These are phyloP conservation scores for Haemorhous mexicanus DNA, from an alignment of 2,113 vertebrate species.

Conservation along the genomic window DNA sequence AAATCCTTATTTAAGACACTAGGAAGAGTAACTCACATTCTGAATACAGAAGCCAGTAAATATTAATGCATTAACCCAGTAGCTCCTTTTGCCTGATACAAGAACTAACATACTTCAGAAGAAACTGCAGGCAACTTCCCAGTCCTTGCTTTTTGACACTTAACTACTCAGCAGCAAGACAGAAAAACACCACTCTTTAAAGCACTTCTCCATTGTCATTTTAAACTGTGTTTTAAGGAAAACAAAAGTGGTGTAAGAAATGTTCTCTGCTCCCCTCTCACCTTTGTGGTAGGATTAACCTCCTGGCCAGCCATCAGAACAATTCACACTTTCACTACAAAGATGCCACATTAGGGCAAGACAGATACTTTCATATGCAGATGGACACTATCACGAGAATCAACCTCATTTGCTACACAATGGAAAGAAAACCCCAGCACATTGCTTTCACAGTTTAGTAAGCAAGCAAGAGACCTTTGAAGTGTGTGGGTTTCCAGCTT, in stretches of 20 bases:
- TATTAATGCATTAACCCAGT: neutral
- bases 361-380: constrained; percentile 19
- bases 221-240: neutral
- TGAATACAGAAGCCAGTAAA: neutral
- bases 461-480: neutral
- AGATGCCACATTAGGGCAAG: neutral
- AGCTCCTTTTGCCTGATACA: neutral
- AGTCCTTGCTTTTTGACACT: neutral
- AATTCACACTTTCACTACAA: constrained; percentile 42
- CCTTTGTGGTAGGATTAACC: neutral
- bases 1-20: neutral
- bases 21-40: neutral
- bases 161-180: neutral
- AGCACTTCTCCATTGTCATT: neutral
- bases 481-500: neutral
- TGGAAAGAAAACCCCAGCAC: neutral
- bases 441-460: neutral
- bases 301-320: neutral
- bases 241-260: neutral
- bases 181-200: neutral
- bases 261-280: neutral
- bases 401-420: constrained; percentile 18
- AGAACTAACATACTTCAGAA: neutral
- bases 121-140: neutral
- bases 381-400: neutral